Conservation (phyloP, 2,113 vertebrate genomes). For the Tonatia bakeri region DNA sequence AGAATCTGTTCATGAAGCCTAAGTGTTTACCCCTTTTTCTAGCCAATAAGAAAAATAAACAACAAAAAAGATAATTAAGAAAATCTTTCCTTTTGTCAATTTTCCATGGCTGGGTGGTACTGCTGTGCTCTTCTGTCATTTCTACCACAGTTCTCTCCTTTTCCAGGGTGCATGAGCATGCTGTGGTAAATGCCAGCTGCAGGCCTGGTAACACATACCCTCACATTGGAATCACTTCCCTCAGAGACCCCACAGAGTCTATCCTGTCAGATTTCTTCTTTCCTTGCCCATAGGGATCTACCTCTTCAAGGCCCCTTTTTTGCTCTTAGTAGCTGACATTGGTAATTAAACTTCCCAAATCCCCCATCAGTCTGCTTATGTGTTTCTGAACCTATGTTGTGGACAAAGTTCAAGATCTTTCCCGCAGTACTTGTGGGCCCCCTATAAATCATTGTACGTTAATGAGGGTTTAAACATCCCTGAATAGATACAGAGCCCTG, state of each 20-base stretch:
- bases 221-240: background rate
- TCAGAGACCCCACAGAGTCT: background rate
- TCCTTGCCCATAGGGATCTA: background rate
- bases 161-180: rapidly evolving
- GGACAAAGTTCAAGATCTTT: conserved; percentile 13
- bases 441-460: background rate
- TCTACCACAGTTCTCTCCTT: no score
- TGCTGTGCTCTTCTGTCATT: background rate
- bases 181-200: background rate
- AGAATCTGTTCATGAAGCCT: background rate
- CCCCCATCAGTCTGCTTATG: background rate
- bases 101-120: background rate
- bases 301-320: background rate
- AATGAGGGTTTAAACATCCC: background rate
- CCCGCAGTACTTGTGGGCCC: background rate
- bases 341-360: background rate
- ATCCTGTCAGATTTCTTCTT: background rate
- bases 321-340: background rate
- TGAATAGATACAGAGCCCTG: background rate
- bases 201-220: background rate
- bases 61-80: background rate
- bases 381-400: background rate
- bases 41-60: background rate
- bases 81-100: background rate
- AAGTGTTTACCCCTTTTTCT: background rate